Evolutionary conservation across 2,113 vertebrate genomes (phyloP).

Genomic region (Stegostoma tigrinum): DNA sequence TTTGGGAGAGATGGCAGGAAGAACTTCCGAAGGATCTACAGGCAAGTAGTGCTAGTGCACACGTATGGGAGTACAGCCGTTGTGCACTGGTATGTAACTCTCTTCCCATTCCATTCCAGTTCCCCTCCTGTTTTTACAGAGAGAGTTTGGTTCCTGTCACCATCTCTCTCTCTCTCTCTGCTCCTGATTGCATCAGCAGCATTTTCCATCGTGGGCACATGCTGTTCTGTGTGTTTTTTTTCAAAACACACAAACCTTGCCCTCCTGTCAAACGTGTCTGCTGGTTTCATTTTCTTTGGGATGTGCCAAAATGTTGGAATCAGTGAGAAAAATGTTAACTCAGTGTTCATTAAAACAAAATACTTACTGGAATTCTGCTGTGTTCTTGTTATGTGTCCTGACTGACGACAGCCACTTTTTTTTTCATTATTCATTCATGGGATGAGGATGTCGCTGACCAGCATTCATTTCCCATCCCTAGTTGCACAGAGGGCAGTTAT

Average conservation of each 20-base stretch:
- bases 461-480: no score
- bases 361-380: conserved; percentile 26
- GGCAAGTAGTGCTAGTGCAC: neutral
- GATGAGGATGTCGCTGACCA: no score
- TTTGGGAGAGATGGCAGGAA: neutral
- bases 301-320: conserved; percentile 28
- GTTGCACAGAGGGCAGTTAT: no score
- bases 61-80: neutral
- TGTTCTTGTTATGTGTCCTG: neutral
- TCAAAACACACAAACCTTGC: neutral
- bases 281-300: neutral
- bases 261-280: neutral
- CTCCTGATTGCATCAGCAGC: neutral
- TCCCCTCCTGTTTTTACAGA: no score
- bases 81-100: neutral
- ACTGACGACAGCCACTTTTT: no score
- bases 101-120: neutral
- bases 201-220: neutral
- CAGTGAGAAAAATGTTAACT: conserved; percentile 7
- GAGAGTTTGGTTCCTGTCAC: neutral
- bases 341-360: conserved; percentile 7
- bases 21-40: neutral
- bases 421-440: no score
- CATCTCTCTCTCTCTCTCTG: neutral
- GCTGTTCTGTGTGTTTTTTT: neutral